Base-by-base conservation (phyloP, 1,140 invertebrate species). In the Helicoverpa zea region DNA sequence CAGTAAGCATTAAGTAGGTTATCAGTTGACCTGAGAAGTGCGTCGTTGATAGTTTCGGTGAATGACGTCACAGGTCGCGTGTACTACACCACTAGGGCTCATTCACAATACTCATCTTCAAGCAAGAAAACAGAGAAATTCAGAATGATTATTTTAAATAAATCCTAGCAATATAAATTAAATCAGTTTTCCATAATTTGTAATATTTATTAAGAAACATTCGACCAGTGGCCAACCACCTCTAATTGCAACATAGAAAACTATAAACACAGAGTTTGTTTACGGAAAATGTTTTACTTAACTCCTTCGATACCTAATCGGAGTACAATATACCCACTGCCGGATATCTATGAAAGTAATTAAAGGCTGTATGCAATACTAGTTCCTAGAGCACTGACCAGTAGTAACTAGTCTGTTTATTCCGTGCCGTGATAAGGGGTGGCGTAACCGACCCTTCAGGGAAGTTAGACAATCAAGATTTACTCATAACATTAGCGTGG, bases 11-110 rank as follows among this genome's bases (percentile, higher is more conserved):
- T 51, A 91, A 86, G 83, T 88, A 77, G 90, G 90, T 90, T 91
- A 91, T 91, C 90, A 81, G 66, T 84, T 84, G 86, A 84, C 83
- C 85, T 73, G 80, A 75, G 84, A 87, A 86, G 84, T 88, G 87
- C 85, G 87, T 83, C 79, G 83, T 89, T 88, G 83, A 80, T 84
- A 83, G 80, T 80, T 85, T 88, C 82, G 52, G 63, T 47, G 51
- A 23, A 70, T 87, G 88, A 88, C 87, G 87, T 88, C 83, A 85
- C 81, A 54, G 77, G 77, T 58, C 70, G 83, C 81, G 83, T 77
- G 47, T 78, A 56, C 43, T 61, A 74, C 52, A 54, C 52, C 64
- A 81, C 82, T 84, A 84, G 81, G 84, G 56, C 35, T 58, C 43
- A 2, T 73, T 77, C 64, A 54, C 52, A 72, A 47, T 49, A 16